These are phyloP conservation scores for Dromas ardeola DNA, from an alignment of 2,113 vertebrate species.

Conservation along the genomic window DNA sequence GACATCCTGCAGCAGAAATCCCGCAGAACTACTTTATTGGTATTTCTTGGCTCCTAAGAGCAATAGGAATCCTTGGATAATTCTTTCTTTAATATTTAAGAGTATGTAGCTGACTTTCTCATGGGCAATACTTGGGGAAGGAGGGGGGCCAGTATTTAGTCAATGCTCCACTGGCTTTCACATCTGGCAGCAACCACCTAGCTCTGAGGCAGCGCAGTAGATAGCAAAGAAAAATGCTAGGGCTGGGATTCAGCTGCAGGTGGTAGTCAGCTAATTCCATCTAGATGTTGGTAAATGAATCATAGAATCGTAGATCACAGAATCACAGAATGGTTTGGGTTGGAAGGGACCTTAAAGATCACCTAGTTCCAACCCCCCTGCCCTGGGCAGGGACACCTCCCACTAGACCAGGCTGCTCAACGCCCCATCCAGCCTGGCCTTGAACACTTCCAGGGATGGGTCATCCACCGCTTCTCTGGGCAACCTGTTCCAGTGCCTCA, in stretches of 20 bases:
- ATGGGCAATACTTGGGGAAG: background rate
- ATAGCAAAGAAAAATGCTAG: background rate
- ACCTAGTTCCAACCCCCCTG: too few relatives aligned
- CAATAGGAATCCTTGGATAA: background rate
- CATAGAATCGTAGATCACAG: too few relatives aligned
- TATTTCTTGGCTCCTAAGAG: background rate
- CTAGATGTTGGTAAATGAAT: background rate
- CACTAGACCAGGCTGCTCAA: too few relatives aligned
- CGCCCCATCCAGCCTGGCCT: too few relatives aligned
- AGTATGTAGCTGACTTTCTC: background rate
- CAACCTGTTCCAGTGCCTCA: too few relatives aligned
- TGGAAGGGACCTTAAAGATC: too few relatives aligned
- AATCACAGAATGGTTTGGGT: too few relatives aligned
- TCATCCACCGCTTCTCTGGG: too few relatives aligned
- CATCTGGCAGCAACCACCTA: background rate
- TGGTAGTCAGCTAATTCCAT: background rate
- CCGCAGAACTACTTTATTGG: background rate
- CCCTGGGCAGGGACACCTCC: too few relatives aligned
- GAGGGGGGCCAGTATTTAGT: background rate
- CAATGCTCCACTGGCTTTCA: background rate
- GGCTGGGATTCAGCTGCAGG: background rate
- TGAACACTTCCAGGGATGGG: too few relatives aligned
- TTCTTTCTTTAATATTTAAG: background rate
- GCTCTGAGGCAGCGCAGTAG: background rate
- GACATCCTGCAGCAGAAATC: background rate